Percentiles rank a stretch among this genome's conserved stretches.
Evolutionary conservation across 2,797 vertebrate species (phyloP).

Genomic region (Limosa lapponica): DNA sequence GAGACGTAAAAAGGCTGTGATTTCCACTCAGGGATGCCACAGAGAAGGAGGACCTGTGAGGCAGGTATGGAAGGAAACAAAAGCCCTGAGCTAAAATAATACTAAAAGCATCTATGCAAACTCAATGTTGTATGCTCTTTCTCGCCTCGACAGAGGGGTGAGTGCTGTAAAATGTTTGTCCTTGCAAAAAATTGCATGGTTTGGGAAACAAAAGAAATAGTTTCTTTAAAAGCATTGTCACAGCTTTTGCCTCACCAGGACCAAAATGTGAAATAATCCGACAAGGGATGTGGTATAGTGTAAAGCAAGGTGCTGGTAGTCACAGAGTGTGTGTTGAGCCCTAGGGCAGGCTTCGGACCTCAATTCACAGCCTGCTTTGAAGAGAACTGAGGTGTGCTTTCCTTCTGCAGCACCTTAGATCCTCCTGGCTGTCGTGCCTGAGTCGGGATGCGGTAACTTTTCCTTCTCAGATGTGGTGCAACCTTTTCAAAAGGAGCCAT

Average conservation of each 20-base stretch:
- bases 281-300: fast-evolving
- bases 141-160: not conserved
- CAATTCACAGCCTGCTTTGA: not conserved
- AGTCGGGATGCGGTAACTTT: fast-evolving
- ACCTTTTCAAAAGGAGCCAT: not conserved
- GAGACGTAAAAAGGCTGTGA: not conserved
- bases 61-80: not conserved
- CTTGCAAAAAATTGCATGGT: not conserved
- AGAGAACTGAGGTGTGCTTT: not conserved
- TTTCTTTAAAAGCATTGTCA: not conserved
- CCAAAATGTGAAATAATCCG: not conserved
- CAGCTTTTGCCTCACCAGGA: not conserved
- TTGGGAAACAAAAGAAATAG: not conserved
- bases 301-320: not conserved
- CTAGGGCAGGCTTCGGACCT: not conserved
- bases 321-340: fast-evolving
- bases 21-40: not conserved
- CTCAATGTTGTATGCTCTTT: not conserved
- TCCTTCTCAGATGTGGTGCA: not conserved
- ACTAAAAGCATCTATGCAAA: fast-evolving
- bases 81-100: not conserved
- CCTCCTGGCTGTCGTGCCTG: not conserved
- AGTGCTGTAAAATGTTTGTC: not conserved
- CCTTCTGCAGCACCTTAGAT: not conserved
- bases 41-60: not conserved